Percentiles rank a stretch among this genome's conserved stretches.
Conservation (phyloP, 2,888 invertebrate species). For the Siphlonurus alternatus region DNA sequence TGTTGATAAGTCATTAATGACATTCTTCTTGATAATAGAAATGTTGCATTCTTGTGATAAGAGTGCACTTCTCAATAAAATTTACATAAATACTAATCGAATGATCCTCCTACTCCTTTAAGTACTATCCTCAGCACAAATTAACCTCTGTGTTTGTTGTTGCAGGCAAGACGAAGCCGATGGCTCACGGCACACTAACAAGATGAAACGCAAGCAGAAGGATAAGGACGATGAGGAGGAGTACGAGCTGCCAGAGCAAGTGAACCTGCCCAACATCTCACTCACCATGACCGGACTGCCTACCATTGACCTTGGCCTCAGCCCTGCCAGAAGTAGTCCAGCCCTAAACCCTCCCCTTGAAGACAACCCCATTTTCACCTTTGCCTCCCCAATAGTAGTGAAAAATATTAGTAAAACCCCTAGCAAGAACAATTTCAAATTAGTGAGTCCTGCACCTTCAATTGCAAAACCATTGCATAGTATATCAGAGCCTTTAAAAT, state of each 20-base stretch:
- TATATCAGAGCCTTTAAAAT: not conserved
- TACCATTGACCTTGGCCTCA: constrained; percentile 31
- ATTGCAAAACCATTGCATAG: not conserved
- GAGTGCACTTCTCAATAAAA: too few relatives aligned
- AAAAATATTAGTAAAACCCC: constrained; percentile 26
- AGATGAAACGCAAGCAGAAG: constrained; percentile 4
- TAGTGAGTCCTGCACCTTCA: not conserved
- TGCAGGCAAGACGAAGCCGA: not conserved
- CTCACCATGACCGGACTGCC: constrained; percentile 39
- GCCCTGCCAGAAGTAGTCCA: constrained; percentile 1
- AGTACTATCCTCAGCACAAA: too few relatives aligned
- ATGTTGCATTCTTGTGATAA: too few relatives aligned
- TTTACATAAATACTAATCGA: too few relatives aligned
- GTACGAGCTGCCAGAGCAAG: constrained; percentile 15
- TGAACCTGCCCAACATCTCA: constrained; percentile 24
- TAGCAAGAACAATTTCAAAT: not conserved
- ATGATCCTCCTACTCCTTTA: too few relatives aligned
- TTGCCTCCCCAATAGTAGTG: constrained; percentile 33
- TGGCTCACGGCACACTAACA: not conserved
- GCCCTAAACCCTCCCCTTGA: constrained; percentile 4
- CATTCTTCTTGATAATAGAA: too few relatives aligned
- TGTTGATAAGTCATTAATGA: too few relatives aligned
- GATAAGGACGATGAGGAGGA: constrained; percentile 10
- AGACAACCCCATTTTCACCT: constrained; percentile 23
- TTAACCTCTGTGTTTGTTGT: too few relatives aligned